Evolutionary conservation across 2,113 vertebrate genomes (phyloP).

Genomic region (Channa maculata): DNA sequence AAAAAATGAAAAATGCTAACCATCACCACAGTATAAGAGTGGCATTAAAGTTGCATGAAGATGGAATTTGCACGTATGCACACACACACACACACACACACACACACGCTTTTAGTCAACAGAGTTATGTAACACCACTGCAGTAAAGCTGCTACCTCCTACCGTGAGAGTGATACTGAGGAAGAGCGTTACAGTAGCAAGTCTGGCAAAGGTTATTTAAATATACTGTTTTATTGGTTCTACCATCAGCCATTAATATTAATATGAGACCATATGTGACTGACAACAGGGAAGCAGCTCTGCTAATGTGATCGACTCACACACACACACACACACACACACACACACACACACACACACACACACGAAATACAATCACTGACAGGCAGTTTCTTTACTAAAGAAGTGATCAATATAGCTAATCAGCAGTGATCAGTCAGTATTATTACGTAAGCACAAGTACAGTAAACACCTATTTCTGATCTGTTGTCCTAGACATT

Average conservation of each 20-base stretch:
- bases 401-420: constrained; percentile 49
- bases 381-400: constrained; percentile 12
- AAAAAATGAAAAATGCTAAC: not conserved
- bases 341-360: too few species aligned
- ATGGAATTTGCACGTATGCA: constrained; percentile 9
- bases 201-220: not conserved
- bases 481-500: too few species aligned
- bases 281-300: constrained; percentile 31
- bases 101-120: constrained; percentile 52
- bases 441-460: constrained; percentile 34
- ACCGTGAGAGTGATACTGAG: constrained; percentile 23
- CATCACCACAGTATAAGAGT: constrained; percentile 28
- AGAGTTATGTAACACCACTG: constrained; percentile 76
- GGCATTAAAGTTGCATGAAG: constrained; percentile 69
- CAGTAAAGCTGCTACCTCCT: constrained; percentile 59
- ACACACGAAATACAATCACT: constrained; percentile 10
- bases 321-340: not conserved
- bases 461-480: not conserved
- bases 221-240: not conserved
- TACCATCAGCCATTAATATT: not conserved
- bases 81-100: constrained; percentile 51
- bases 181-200: constrained; percentile 1
- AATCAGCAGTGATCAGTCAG: constrained; percentile 40
- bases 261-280: constrained; percentile 6
- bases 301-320: too few species aligned